phyloP scores from a whole-genome alignment of 2,113 vertebrate genomes.

The Nannobrachium achirus region DNA sequence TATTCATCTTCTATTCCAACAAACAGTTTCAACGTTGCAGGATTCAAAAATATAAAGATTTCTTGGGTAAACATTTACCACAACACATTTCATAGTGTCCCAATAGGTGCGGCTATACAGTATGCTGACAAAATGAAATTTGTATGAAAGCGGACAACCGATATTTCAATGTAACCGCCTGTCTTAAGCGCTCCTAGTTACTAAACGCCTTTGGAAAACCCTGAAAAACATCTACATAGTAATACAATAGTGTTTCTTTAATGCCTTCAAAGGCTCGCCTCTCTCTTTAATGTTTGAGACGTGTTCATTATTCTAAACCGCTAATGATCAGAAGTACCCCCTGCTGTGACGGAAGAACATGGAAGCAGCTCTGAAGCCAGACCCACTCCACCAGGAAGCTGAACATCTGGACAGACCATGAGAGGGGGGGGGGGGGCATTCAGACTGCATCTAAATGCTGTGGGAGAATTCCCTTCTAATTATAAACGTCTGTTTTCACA shows the following conservation, averaged over 20 bases:
- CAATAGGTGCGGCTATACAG: background rate
- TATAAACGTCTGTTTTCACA: slow-evolving; percentile 73
- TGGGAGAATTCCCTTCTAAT: slow-evolving; percentile 66
- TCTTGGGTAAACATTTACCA: too few species aligned
- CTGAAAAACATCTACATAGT: slow-evolving; percentile 4
- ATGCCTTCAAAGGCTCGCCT: slow-evolving; percentile 14
- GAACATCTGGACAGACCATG: slow-evolving; percentile 63
- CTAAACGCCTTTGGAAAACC: too few species aligned
- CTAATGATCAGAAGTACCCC: slow-evolving; percentile 56
- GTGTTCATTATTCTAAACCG: slow-evolving; percentile 54
- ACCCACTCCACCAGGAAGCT: slow-evolving; percentile 61
- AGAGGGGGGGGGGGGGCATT: slow-evolving; percentile 27
- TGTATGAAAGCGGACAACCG: background rate
- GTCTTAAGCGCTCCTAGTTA: too few species aligned
- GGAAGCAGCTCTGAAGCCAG: slow-evolving; percentile 57
- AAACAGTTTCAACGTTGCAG: too few species aligned
- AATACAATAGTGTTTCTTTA: slow-evolving; percentile 1
- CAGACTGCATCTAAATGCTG: slow-evolving; percentile 63
- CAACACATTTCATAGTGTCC: too few species aligned
- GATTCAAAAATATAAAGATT: too few species aligned
- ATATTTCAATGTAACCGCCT: background rate
- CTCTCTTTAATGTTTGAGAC: slow-evolving; percentile 44
- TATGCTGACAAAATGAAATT: background rate
- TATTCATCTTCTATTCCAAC: too few species aligned
- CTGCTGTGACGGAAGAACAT: slow-evolving; percentile 58